Conservation (phyloP, 2,797 vertebrate species). For the Danio tinwini region DNA sequence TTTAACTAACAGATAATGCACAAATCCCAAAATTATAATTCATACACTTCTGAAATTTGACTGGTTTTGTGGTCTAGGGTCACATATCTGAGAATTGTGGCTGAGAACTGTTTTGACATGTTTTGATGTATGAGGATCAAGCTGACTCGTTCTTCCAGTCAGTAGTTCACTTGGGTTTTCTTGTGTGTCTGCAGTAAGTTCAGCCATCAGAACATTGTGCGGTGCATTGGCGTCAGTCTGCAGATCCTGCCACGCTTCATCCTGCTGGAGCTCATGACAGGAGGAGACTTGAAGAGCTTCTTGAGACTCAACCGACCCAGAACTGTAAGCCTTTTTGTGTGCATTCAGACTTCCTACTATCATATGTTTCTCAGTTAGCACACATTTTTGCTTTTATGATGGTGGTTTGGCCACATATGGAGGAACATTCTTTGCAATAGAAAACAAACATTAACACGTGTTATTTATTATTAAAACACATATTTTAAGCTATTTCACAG, state of each 20-base stretch:
- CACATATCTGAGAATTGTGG: too few relatives aligned
- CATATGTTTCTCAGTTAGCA: background rate
- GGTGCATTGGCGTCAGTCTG: conserved; percentile 90
- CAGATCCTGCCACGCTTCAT: conserved; percentile 89
- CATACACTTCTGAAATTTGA: too few relatives aligned
- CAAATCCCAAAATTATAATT: too few relatives aligned
- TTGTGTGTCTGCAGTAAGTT: conserved; percentile 82
- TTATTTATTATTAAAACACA: too few relatives aligned
- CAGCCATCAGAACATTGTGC: conserved; percentile 89
- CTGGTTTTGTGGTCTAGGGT: too few relatives aligned
- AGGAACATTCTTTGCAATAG: background rate
- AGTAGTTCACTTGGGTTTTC: background rate
- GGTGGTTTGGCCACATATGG: background rate
- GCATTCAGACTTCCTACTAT: background rate
- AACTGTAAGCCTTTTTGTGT: conserved; percentile 73
- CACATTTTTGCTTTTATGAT: background rate
- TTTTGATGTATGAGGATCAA: background rate
- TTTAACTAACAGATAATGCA: too few relatives aligned
- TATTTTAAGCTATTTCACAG: too few relatives aligned
- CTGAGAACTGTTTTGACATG: background rate
- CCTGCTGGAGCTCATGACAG: conserved; percentile 93
- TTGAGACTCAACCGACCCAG: conserved; percentile 88
- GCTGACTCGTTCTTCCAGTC: background rate
- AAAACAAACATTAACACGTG: background rate
- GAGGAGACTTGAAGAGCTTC: conserved; percentile 94